Base-by-base conservation (phyloP, 2,888 invertebrate genomes). In the Leucophenga montana region DNA sequence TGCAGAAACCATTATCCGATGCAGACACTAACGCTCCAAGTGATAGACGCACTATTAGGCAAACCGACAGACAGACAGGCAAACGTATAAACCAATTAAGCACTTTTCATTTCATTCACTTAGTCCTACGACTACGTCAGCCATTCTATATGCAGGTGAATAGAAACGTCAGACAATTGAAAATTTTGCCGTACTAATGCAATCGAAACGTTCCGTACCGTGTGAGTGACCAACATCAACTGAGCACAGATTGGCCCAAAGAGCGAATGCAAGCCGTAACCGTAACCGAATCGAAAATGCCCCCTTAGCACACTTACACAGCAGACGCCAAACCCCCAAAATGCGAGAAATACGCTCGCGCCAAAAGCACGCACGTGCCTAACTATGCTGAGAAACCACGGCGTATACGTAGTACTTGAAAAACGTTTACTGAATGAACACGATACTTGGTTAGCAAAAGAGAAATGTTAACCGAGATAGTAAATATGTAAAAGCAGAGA, bases 161-260 rank as follows among this genome's bases (percentile, higher is more conserved):
- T 48, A 16, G 3, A 8, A 16, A 13, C 48, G 48, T 48, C 13
- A 48, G 16, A n/a, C 27, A 27, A 27, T 27, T 4, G 27, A 27
- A 27, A 3, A 27, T 27, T 3, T 27, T 27, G 27, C 27, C 27
- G 27, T 27, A 27, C 27, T 27, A 39, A 39, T 39, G 39, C 39
- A 5, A 39, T 39, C 11, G 72, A 56, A 64, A 53, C 71, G 77
- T 81, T 82, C 83, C 82, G 78, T 78, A 70, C 80, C 75, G 80
- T 70, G 75, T 75, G 78, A 83, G 75, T 70, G 78, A 82, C 82
- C 79, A 80, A 83, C 78, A 78, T 80, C 77, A 82, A 83, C 82
- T 84, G 83, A 82, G 73, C 77, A 66, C 56, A 71, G 70, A 73
- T 69, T 69, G 71, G 14, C 65, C 50, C 6, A 27, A 16, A 50